Percentiles rank a stretch among this genome's conserved stretches.
These are phyloP conservation scores for Hexactinellida sp. DNA, from an alignment of 37 sponge, comb jelly and placozoan genomes.

Conservation along the genomic window DNA sequence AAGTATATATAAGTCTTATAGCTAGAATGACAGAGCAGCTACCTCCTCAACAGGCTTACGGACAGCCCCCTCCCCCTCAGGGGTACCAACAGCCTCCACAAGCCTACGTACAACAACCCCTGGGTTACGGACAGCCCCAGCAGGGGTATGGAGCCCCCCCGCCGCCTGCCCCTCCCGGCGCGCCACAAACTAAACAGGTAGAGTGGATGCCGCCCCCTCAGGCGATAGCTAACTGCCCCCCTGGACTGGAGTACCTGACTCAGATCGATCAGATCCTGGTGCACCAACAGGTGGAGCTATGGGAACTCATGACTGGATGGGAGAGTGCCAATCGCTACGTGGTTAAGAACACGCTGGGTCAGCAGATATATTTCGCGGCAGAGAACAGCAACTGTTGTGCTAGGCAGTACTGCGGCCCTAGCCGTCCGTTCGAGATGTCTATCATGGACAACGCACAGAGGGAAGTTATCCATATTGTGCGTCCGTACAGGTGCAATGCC, in stretches of 20 bases:
- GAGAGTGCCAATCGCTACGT: constrained; percentile 82
- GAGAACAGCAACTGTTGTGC: constrained; percentile 48
- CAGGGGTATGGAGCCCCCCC: neutral
- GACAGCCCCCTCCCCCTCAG: neutral
- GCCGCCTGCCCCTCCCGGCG: neutral
- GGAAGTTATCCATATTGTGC: constrained; percentile 71
- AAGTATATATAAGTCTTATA: neutral
- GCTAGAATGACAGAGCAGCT: neutral
- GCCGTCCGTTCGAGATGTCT: constrained; percentile 61
- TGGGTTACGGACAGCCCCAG: neutral
- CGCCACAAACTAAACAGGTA: neutral
- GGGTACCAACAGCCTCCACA: neutral
- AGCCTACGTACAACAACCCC: neutral
- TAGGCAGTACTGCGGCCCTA: constrained; percentile 70
- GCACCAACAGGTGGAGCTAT: constrained; percentile 74
- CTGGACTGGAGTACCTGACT: constrained; percentile 85
- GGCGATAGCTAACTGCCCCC: constrained; percentile 56
- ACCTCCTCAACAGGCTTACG: neutral
- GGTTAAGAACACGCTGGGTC: constrained; percentile 78
- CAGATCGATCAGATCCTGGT: constrained; percentile 88
- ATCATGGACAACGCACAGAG: constrained; percentile 62
- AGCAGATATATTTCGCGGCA: constrained; percentile 87
- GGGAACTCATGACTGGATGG: constrained; percentile 73
- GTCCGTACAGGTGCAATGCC: constrained; percentile 49
- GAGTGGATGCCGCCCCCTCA: constrained; percentile 61